A percentile compares a stretch with the other conserved stretches of the same genome.
Conservation (phyloP, 2,888 invertebrate genomes). For the Lasiommata megera region DNA sequence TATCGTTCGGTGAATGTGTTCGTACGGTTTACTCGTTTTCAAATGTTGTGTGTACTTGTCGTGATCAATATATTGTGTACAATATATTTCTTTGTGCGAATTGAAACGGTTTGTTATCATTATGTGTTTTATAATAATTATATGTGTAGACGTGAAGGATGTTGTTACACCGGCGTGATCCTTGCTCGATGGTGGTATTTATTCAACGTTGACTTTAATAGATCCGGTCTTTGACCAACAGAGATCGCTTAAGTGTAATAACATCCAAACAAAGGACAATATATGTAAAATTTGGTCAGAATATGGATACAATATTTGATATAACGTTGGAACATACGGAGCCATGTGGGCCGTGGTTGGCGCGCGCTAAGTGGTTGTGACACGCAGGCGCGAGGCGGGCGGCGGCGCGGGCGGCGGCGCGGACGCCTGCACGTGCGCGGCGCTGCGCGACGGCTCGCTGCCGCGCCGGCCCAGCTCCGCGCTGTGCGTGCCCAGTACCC, state of each 20-base stretch:
- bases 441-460: slow-evolving; percentile 46
- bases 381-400: slow-evolving; percentile 31
- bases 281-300: too few species aligned
- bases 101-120: not conserved
- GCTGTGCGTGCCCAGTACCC: slow-evolving; percentile 42
- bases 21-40: not conserved
- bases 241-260: not conserved
- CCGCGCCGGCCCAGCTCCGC: slow-evolving; percentile 61
- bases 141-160: not conserved
- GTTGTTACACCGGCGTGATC: not conserved
- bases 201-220: too few species aligned
- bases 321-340: too few species aligned
- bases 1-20: not conserved
- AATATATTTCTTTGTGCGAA: not conserved
- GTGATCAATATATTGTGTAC: not conserved
- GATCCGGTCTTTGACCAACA: not conserved
- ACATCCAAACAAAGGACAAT: not conserved
- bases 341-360: too few species aligned
- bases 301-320: too few species aligned
- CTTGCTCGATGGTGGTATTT: too few species aligned
- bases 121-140: not conserved
- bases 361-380: slow-evolving; percentile 14
- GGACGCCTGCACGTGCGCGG: slow-evolving; percentile 51
- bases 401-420: slow-evolving; percentile 35
- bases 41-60: not conserved